phyloP scores from a whole-genome alignment of 1,140 invertebrate species.

The Matsumurasca onukii region DNA sequence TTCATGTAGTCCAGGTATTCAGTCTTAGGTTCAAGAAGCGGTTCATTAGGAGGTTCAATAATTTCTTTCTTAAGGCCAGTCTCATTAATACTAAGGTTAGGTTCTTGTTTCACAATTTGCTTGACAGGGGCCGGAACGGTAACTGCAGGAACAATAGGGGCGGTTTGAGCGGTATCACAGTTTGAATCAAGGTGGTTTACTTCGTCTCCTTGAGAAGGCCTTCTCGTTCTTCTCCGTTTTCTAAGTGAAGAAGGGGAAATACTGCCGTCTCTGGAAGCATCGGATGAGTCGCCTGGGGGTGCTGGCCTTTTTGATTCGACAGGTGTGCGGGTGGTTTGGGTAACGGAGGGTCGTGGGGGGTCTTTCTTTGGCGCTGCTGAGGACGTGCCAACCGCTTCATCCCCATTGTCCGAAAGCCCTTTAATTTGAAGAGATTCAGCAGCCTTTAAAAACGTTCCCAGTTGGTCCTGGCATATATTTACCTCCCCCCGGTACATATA shows the following conservation, averaged over 20 bases:
- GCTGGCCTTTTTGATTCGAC: conserved; percentile 13
- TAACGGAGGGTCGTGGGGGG: conserved; percentile 18
- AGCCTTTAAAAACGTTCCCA: conserved; percentile 83
- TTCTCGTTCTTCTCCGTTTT: conserved; percentile 22
- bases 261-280: conserved; percentile 29
- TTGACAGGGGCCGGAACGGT: conserved; percentile 14
- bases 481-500: conserved; percentile 95
- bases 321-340: conserved; percentile 8
- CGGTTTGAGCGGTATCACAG: conserved; percentile 14
- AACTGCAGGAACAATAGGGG: conserved; percentile 20
- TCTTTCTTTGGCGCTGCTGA: conserved; percentile 26
- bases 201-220: conserved; percentile 7
- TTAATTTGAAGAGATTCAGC: conserved; percentile 91
- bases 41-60: conserved; percentile 16
- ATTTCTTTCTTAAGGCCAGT: conserved; percentile 25
- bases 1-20: conserved; percentile 39
- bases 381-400: conserved; percentile 30
- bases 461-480: conserved; percentile 89
- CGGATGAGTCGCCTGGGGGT: background rate
- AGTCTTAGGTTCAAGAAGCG: conserved; percentile 30
- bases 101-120: conserved; percentile 11
- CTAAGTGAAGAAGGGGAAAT: conserved; percentile 28
- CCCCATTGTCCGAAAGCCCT: conserved; percentile 76
- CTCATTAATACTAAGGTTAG: background rate
- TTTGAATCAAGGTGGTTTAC: background rate